Evolutionary conservation across 64 coral and sea anemone species (phyloP), one percentile per base, ranked within the genome.

Genomic region (Acropora tenuis): DNA sequence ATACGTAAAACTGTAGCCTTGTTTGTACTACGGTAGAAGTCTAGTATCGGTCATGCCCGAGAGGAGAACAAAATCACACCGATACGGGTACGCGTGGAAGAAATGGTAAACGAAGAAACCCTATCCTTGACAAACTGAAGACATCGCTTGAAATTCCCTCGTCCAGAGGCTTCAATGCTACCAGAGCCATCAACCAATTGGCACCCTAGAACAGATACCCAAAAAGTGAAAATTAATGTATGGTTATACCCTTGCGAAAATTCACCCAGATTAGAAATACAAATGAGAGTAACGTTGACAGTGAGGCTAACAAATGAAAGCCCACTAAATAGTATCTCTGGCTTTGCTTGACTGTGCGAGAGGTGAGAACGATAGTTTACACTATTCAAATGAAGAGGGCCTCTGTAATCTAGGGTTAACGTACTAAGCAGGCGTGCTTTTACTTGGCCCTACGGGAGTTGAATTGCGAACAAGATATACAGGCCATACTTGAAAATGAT

Each of bases 111-210:
- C 15, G 87, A 86, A 5, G 65, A 41, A 1, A 88, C 83, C 53
- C 92, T 42, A 52, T 13, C 1, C 52, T 73, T 88, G 78, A 95
- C 83, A 58, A 95, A 95, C 11, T 92, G 88, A 50, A 93, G 92
- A 46, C 86, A 88, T 63, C 92, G 86, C 8, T 50, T 8, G 63
- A 93, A 93, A 76, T 93, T 93, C 13, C 92, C 74, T 90, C 87
- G 90, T 1, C 95, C 95, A 20, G 91, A 97, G 41, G 69, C 20
- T 42, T 93, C 78, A 1, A 93, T 89, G 55, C 92, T 93, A 0
- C 92, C 92, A 82, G 92, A 93, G 6, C 92, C 92, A 48, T 93
- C 92, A 49, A 93, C 60, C 44, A 93, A 47, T 65, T 74, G 65
- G 44, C 92, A 93, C 3, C 88, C 92, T 93, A 18, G 18, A 66